Base-by-base conservation (phyloP, 2,113 vertebrate species). In the Pterocles orientalis region DNA sequence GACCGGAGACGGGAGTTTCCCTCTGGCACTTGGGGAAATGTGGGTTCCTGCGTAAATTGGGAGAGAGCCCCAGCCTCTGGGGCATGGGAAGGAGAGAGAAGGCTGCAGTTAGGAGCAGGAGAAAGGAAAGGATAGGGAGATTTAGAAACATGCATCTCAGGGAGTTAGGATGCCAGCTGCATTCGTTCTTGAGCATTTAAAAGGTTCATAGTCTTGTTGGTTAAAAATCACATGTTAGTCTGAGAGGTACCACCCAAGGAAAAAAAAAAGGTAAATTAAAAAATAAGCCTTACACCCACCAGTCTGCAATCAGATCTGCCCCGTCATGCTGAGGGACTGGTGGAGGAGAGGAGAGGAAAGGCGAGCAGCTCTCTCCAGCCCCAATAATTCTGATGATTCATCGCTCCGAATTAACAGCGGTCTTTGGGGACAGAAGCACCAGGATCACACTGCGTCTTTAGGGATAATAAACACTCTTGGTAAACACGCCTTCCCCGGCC, bases 351-450 rank as follows among this genome's bases (percentile, higher is more conserved):
- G 93, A 97, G 90, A 93, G 89, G 54, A 94, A 36, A 82, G 85
- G 96, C 95, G 91, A 84, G 72, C 43, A 77, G 70, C 90, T 78
- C n/a, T 2, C 87, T 97, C 94, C 94, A 88, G 80, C 94, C 82
- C 90, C 95, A 86, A 97, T 94, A 95, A 95, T 91, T 94, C 90
- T 92, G 80, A 95, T 98, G 98, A 98, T 90, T 98, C 98, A 97
- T 93, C 60, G 25, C 87, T 60, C 58, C 2, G 4, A 93, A 88
- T 96, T 94, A 83, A 25, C 64, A 47, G 75, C 94, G 85, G 91
- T 36, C 96, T 92, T 83, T 73, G 93, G 96, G 94, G 91, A 97
- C 93, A 72, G 70, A 33, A 47, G 92, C 29, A 53, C 90, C 84
- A 76, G 94, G 95, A 95, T 94, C 96, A 71, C 69, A 4, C 90